Conservation (phyloP, 2,888 invertebrate genomes). For the Cheilosia urbana region DNA sequence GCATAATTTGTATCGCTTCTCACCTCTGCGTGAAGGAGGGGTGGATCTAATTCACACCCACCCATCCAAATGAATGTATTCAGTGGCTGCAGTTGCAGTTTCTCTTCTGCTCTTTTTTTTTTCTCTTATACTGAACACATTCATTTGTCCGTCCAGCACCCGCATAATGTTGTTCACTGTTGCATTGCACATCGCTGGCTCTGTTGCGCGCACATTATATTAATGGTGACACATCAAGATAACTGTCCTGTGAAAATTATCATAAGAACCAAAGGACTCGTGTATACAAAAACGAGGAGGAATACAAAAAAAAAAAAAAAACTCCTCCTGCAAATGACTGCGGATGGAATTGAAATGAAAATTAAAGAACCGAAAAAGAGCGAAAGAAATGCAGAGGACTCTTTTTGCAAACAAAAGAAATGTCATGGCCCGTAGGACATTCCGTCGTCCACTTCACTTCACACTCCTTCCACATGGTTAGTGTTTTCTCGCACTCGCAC, state of each 20-base stretch:
- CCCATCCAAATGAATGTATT: constrained; percentile 44
- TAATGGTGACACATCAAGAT: constrained; percentile 74
- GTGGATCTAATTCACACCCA: constrained; percentile 46
- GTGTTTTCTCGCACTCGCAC: not conserved
- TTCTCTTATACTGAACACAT: constrained; percentile 22
- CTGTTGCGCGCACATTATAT: constrained; percentile 70
- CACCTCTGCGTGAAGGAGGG: constrained; percentile 32
- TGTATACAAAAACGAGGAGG: not conserved
- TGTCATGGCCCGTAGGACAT: constrained; percentile 69
- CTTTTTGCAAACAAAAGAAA: constrained; percentile 64
- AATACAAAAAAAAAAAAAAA: not conserved
- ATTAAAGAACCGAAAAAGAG: constrained; percentile 26
- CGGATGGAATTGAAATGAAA: constrained; percentile 24
- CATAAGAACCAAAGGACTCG: constrained; percentile 49
- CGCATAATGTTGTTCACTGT: constrained; percentile 69
- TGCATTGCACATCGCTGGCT: constrained; percentile 38
- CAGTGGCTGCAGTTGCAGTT: constrained; percentile 38
- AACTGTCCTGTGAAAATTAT: constrained; percentile 74
- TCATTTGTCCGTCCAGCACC: constrained; percentile 65
- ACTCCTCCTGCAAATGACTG: constrained; percentile 47
- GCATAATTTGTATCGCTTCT: constrained; percentile 70
- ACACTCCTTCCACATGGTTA: constrained; percentile 9
- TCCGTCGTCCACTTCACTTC: constrained; percentile 41
- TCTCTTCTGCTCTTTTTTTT: constrained; percentile 21
- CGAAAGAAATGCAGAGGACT: constrained; percentile 28